Evolutionary conservation across 64 coral and sea anemone genomes (phyloP).

Genomic region (Actinia equina): DNA sequence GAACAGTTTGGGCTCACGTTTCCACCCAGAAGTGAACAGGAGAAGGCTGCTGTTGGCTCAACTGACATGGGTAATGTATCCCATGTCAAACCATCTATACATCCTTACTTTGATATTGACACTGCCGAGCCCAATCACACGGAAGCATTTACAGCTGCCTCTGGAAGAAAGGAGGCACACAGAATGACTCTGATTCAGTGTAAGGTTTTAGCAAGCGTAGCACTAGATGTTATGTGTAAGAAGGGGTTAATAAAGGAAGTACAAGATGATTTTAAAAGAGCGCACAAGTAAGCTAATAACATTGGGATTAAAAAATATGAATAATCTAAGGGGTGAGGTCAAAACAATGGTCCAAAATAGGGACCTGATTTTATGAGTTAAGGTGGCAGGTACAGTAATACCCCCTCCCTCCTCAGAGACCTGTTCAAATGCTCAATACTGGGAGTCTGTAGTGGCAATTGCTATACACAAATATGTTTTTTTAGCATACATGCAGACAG

Average conservation of each 20-base stretch:
- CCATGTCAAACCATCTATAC: slow-evolving; percentile 64
- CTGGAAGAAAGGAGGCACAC: slow-evolving; percentile 43
- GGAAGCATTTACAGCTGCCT: slow-evolving; percentile 24
- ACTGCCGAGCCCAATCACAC: slow-evolving; percentile 55
- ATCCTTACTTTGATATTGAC: slow-evolving; percentile 60
- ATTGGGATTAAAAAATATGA: no score
- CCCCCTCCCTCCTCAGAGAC: no score
- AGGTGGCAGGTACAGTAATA: no score
- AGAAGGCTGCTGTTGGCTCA: slow-evolving; percentile 42
- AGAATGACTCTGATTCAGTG: slow-evolving; percentile 22
- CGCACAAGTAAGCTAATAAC: neutral
- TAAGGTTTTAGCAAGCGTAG: slow-evolving; percentile 44
- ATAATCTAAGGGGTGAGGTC: no score
- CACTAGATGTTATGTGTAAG: slow-evolving; percentile 48
- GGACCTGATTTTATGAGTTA: no score
- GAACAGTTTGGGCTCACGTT: slow-evolving; percentile 33
- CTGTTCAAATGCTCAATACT: no score
- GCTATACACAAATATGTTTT: no score
- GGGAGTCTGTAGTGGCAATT: no score
- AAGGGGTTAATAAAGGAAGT: slow-evolving; percentile 16
- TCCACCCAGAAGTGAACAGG: slow-evolving; percentile 39
- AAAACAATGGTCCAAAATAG: no score
- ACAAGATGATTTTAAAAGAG: slow-evolving; percentile 44
- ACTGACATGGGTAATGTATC: slow-evolving; percentile 86
- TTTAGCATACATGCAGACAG: no score